Evolutionary conservation across 92 coral and sea anemone species (phyloP), one percentile per base, ranked within the genome.

Genomic region (Metridium senile): DNA sequence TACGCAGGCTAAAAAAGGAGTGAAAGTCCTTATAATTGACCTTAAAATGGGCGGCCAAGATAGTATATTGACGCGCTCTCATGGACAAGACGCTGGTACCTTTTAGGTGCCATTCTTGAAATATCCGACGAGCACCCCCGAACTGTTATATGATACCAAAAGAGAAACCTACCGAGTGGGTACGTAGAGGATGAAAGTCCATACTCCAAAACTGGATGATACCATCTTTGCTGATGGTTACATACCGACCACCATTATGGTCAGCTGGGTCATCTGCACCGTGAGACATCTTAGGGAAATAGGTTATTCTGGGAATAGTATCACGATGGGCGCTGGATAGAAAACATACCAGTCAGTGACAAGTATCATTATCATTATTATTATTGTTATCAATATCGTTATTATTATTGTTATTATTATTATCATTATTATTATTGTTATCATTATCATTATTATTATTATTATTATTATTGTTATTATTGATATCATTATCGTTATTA

Each of bases 191-290:
- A 30, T 95, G 82, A 18, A 94, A 86, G 68, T 95, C 99, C 97
- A 92, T 95, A 43, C 89, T 92, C 99, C 99, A 95, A 77, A 95
- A 78, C 52, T 93, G 97, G 74, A 95, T 72, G 0, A 78, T 88
- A 0, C 99, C 99, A 35, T 95, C 99, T 65, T 89, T 93, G 69
- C 99, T 95, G 67, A 95, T 89, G 0, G 99, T 86, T 62, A 95
- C 97, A 71, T 92, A 95, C 19, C 99, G 88, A 3, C 99, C 99
- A 1, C 89, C 94, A 52, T 86, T 95, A 70, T 82, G 87, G 80
- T 95, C 99, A 8, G 93, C 85, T 7, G 90, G 84, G 47, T 95
- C 99, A 63, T 95, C 99, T 19, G 97, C 66, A 62, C 97, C 91
- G 62, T 87, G 97, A 0, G 97, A 92, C 87, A 89, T 80, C 90